A percentile compares a stretch with the other conserved stretches of the same genome.
Evolutionary conservation across 2,113 vertebrate genomes (phyloP).

Genomic region (Potamarius usumacintae): DNA sequence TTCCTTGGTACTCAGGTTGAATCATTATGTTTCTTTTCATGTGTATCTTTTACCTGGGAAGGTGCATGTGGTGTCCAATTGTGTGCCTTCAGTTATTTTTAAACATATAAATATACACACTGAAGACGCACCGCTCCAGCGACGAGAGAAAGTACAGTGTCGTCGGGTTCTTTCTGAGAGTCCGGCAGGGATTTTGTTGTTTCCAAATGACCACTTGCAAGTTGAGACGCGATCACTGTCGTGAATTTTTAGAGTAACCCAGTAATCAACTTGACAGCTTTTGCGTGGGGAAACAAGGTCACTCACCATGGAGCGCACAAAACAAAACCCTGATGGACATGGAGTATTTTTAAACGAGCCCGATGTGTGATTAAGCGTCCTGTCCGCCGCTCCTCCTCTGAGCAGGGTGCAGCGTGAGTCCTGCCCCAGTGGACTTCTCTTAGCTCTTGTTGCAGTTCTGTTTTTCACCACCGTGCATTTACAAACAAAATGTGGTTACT

Average conservation of each 20-base stretch:
- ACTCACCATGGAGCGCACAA: not conserved
- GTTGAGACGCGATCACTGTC: not conserved
- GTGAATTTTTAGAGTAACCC: not conserved
- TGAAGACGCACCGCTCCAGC: not conserved
- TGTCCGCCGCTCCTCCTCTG: not conserved
- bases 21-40: not conserved
- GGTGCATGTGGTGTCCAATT: not conserved
- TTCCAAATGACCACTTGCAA: not conserved
- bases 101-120: not conserved
- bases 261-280: not conserved
- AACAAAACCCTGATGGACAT: not conserved
- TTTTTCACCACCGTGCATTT: not conserved
- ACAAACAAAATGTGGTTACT: no score
- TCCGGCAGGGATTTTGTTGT: not conserved
- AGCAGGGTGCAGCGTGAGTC: not conserved
- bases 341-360: not conserved
- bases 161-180: not conserved
- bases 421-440: not conserved
- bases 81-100: not conserved
- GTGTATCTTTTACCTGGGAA: not conserved
- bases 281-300: not conserved
- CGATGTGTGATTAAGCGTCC: not conserved
- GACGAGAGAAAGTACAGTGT: no score
- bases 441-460: not conserved
- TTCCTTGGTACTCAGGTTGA: not conserved